Percentiles rank a stretch among this genome's conserved stretches.
Conservation (phyloP, 2,113 vertebrate species). For the Sinocyclocheilus grahami region DNA sequence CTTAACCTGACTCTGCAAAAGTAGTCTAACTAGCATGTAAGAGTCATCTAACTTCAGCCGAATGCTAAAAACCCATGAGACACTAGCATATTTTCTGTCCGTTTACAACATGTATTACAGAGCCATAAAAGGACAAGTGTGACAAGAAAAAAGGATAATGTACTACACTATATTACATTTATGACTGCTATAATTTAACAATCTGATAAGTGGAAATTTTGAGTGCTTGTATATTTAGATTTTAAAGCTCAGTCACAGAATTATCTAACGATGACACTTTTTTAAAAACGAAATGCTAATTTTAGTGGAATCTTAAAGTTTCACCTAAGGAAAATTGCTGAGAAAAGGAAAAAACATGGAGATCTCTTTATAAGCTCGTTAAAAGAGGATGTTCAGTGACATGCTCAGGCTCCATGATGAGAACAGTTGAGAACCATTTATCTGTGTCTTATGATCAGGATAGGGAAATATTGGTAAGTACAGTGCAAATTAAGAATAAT, state of each 20-base stretch:
- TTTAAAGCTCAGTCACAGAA: background rate
- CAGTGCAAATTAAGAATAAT: no score
- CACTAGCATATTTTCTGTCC: no score
- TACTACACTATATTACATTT: no score
- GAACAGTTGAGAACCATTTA: background rate
- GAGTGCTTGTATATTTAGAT: background rate
- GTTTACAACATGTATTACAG: slow-evolving; percentile 5
- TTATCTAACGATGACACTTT: background rate
- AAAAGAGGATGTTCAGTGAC: background rate
- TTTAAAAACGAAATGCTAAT: no score
- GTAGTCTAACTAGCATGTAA: background rate
- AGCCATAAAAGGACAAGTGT: background rate
- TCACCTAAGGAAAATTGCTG: no score
- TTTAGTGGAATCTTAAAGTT: background rate
- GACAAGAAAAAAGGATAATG: background rate
- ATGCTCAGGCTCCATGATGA: background rate
- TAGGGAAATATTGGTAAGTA: background rate
- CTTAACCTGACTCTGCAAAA: background rate
- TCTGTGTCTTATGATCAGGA: background rate
- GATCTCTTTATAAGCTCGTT: background rate
- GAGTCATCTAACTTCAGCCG: no score
- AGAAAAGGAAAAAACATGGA: no score
- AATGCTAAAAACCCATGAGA: no score
- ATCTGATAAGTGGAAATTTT: background rate
- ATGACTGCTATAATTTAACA: background rate